Conservation (phyloP, 2,888 invertebrate species). For the Steinernema carpocapsae region DNA sequence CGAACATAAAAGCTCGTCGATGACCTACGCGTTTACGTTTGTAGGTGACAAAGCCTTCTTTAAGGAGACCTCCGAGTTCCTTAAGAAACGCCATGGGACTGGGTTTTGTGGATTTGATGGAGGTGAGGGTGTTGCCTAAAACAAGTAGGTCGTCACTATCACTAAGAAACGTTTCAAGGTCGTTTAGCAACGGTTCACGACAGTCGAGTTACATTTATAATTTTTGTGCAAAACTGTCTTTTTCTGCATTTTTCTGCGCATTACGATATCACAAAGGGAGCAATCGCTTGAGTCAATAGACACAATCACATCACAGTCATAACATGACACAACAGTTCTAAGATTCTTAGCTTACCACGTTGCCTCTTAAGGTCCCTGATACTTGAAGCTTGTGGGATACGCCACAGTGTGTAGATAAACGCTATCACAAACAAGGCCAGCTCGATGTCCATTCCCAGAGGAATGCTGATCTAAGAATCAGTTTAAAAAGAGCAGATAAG, state of each 20-base stretch:
- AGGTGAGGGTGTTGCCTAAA: slow-evolving; percentile 14
- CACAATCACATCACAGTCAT: not conserved
- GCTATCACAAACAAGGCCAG: slow-evolving; percentile 51
- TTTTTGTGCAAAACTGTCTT: not conserved
- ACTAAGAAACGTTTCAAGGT: too few species aligned
- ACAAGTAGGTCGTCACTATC: too few species aligned
- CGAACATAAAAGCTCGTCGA: slow-evolving; percentile 53
- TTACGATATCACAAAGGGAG: too few species aligned
- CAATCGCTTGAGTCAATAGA: not conserved
- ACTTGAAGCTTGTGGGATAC: slow-evolving; percentile 49
- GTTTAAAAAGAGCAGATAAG: not conserved
- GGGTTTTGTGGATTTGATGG: slow-evolving; percentile 8
- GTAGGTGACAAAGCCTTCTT: slow-evolving; percentile 48
- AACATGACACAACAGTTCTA: not conserved
- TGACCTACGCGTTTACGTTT: slow-evolving; percentile 46
- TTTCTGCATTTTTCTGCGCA: too few species aligned
- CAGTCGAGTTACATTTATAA: not conserved
- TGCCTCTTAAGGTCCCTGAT: not conserved
- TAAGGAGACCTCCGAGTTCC: slow-evolving; percentile 42
- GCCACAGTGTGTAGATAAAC: slow-evolving; percentile 47
- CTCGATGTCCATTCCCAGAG: slow-evolving; percentile 51
- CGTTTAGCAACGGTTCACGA: too few species aligned
- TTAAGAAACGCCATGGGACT: slow-evolving; percentile 38
- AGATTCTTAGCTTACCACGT: not conserved
- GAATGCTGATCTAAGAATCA: slow-evolving; percentile 37